phyloP scores from a whole-genome alignment of 2,797 vertebrate genomes.

The Sebastes trivittatus region DNA sequence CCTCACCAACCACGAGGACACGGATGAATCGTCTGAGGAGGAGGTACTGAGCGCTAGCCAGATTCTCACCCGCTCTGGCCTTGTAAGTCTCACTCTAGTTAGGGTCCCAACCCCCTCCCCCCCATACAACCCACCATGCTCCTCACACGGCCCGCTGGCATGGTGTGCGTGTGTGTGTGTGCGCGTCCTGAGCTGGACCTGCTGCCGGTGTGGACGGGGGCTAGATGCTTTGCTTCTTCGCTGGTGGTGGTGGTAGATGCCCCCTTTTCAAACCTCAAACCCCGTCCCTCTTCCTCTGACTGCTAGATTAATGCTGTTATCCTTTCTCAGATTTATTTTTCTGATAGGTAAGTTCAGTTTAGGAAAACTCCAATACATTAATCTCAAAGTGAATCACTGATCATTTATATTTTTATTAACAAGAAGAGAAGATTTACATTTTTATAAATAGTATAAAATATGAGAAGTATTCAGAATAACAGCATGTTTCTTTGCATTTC shows the following conservation, averaged over 20 bases:
- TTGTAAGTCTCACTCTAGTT: constrained; percentile 84
- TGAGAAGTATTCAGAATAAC: neutral
- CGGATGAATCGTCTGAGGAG: constrained; percentile 98
- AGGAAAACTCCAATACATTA: neutral
- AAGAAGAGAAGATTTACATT: neutral
- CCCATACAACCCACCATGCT: constrained; percentile 56
- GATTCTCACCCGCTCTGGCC: constrained; percentile 92
- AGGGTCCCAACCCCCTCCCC: constrained; percentile 21
- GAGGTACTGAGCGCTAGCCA: constrained; percentile 98
- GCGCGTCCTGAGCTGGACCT: constrained; percentile 66
- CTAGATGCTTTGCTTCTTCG: constrained; percentile 80
- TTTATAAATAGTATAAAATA: neutral
- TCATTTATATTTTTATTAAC: neutral
- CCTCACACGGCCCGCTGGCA: constrained; percentile 74
- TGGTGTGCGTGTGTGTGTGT: constrained; percentile 72
- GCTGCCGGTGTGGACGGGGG: constrained; percentile 61
- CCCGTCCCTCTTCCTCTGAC: constrained; percentile 21
- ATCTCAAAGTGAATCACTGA: neutral
- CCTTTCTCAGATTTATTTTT: neutral
- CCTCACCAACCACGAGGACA: constrained; percentile 97
- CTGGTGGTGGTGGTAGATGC: constrained; percentile 68
- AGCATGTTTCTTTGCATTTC: constrained; percentile 51
- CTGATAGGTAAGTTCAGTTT: constrained; percentile 37
- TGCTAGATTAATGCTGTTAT: constrained; percentile 27
- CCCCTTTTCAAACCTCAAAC: constrained; percentile 33